phyloP scores from a whole-genome alignment of 2,888 invertebrate species.

The Auanema sp. region DNA sequence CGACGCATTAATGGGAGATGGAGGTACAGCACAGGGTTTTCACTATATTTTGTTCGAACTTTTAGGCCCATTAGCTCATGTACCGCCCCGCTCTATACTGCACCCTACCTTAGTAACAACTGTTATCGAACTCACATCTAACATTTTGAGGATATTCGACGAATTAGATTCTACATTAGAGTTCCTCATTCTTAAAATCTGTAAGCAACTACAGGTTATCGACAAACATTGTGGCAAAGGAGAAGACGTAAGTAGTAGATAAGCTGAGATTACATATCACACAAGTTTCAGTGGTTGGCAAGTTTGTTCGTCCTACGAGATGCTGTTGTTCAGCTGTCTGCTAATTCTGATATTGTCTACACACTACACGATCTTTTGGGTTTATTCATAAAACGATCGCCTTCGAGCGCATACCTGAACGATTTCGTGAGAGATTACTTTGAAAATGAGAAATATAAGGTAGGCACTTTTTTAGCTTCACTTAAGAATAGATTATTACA shows the following conservation, averaged over 20 bases:
- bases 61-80: slow-evolving; percentile 1
- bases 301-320: slow-evolving; percentile 12
- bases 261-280: not conserved
- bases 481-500: slow-evolving; percentile 3
- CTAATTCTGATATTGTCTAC: not conserved
- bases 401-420: slow-evolving; percentile 7
- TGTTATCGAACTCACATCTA: slow-evolving; percentile 8
- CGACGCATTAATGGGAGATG: slow-evolving; percentile 23
- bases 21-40: slow-evolving; percentile 3
- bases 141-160: slow-evolving; percentile 1
- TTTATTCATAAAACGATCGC: slow-evolving; percentile 15
- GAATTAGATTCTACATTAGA: slow-evolving; percentile 6
- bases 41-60: not conserved
- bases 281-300: slow-evolving; percentile 16
- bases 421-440: slow-evolving; percentile 11
- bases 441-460: slow-evolving; percentile 14
- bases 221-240: slow-evolving; percentile 16
- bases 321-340: slow-evolving; percentile 5
- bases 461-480: not conserved
- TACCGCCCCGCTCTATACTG: slow-evolving; percentile 7
- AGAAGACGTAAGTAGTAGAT: slow-evolving; percentile 5
- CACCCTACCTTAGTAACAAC: slow-evolving; percentile 17
- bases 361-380: slow-evolving; percentile 9
- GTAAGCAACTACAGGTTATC: slow-evolving; percentile 11
- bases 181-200: slow-evolving; percentile 13